Base-by-base conservation (phyloP, 2,113 vertebrate genomes). In the Antechinus flavipes region DNA sequence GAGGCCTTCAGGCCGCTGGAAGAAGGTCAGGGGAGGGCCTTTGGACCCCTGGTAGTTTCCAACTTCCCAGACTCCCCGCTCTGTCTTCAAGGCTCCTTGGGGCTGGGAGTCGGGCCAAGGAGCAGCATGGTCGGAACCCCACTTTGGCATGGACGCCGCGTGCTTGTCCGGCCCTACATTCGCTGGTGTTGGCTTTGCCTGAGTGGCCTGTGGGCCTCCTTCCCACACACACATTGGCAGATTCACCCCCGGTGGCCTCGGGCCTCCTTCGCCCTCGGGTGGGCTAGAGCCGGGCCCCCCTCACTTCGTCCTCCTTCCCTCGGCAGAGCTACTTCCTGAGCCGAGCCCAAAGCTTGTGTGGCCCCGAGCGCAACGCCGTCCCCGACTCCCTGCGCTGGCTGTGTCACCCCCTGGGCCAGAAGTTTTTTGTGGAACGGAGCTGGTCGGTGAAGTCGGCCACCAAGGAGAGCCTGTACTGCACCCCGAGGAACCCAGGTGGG, bases 391-490 rank as follows among this genome's bases (percentile, higher is more conserved):
- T 99, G 94, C 99, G 99, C 94, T 99, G 99, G 99, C 99, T 99
- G 92, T 99, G 99, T 98, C 99, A 99, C 11, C 99, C 99, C 0
- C 91, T 99, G 97, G 99, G 99, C 93, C 98, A 99, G 97, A 99
- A 99, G 98, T 99, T 99, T 96, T 99, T 99, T 98, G 98, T 99
- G 98, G 99, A 99, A 92, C 99, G 99, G 93, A 99, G 99, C 98
- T 99, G 99, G 99, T 99, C 99, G 0, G 99, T 99, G 98, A 99
- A 99, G 97, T 99, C 99, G 0, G 98, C 99, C 93, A 98, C 98
- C 0, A 98, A 98, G 93, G 99, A 99, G 35, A 99, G 98, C 50
- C 98, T 99, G n/a, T 99, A 99, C 97, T 99, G 99, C 30, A 99
- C 99, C 14, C 98, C 99, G 68, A 99, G 99, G 98, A 99, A 99